Evolutionary conservation across 1,140 invertebrate genomes (phyloP).

Genomic region (Apis laboriosa): DNA sequence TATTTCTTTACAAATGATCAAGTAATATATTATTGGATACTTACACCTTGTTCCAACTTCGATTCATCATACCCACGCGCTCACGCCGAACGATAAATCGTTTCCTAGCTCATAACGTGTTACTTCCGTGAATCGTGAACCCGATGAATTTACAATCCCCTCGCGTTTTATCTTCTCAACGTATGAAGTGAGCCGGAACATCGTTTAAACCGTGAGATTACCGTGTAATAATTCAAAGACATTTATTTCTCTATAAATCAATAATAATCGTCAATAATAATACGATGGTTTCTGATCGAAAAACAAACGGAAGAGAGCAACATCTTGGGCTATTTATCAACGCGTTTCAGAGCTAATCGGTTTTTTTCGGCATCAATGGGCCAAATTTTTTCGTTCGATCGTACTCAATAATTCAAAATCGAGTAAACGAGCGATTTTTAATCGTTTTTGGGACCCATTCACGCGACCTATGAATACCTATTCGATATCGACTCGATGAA

Average conservation of each 20-base stretch:
- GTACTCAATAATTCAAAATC: conserved; percentile 8
- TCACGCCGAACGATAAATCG: neutral
- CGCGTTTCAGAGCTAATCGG: neutral
- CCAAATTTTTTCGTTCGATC: neutral
- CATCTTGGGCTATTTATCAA: conserved; percentile 28
- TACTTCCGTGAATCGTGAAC: neutral
- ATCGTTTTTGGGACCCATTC: neutral
- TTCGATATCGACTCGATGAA: too few species aligned
- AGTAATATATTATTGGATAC: too few species aligned
- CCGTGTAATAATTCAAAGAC: conserved; percentile 23
- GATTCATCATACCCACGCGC: too few species aligned
- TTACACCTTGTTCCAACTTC: too few species aligned
- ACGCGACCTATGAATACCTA: too few species aligned
- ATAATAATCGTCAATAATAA: conserved; percentile 16
- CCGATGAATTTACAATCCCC: neutral
- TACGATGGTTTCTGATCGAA: neutral
- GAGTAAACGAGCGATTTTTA: neutral
- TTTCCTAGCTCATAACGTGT: neutral
- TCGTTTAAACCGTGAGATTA: neutral
- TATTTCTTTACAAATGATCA: too few species aligned
- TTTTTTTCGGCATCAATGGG: conserved; percentile 10
- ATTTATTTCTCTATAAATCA: conserved; percentile 20
- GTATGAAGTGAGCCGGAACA: neutral
- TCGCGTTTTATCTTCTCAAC: neutral
- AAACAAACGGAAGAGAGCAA: neutral